Evolutionary conservation across 1,140 invertebrate genomes (phyloP).

Genomic region (Drosophila ambigua): DNA sequence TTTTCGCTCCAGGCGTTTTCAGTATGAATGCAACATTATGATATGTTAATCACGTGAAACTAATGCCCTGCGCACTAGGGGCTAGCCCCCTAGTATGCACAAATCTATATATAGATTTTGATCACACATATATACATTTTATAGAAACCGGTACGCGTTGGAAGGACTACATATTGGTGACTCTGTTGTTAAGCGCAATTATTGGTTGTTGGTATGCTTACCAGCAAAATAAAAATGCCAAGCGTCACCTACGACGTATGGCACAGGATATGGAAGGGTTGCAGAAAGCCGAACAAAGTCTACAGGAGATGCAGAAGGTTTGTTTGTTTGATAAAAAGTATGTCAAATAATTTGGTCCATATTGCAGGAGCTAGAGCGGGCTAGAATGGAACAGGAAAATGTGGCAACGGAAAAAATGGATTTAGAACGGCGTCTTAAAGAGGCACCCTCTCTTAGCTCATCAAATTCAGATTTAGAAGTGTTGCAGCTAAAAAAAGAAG

Average conservation of each 20-base stretch:
- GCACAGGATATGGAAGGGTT: conserved; percentile 96
- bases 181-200: conserved; percentile 91
- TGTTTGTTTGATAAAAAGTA: not conserved
- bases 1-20: no score
- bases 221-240: conserved; percentile 93
- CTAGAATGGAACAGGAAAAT: conserved; percentile 87
- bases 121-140: not conserved
- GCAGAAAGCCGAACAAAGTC: conserved; percentile 93
- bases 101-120: not conserved
- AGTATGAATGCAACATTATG: no score
- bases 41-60: no score
- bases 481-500: conserved; percentile 91
- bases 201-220: conserved; percentile 96
- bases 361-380: conserved; percentile 74
- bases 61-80: no score
- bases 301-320: conserved; percentile 93
- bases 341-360: not conserved
- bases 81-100: no score
- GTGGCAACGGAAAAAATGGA: conserved; percentile 92
- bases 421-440: conserved; percentile 90
- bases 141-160: conserved; percentile 87
- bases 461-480: conserved; percentile 93
- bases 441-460: conserved; percentile 87
- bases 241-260: conserved; percentile 93
- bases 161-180: conserved; percentile 94